A percentile compares a stretch with the other conserved stretches of the same genome.
These are phyloP conservation scores for Hyperoplus lanceolatus DNA, from an alignment of 2,797 vertebrate genomes.

Conservation along the genomic window DNA sequence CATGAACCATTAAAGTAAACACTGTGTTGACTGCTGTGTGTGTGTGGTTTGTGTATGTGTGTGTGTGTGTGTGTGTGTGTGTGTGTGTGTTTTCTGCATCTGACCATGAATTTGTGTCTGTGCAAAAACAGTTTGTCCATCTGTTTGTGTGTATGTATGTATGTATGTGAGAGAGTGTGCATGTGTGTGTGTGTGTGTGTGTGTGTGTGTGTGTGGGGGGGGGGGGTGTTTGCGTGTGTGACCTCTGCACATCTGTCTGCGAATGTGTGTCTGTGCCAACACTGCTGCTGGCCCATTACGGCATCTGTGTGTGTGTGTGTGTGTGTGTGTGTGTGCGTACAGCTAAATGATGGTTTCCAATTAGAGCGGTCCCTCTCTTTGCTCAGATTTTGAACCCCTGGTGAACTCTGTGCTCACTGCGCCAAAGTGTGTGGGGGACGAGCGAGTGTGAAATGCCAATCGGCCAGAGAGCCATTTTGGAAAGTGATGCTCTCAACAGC, in stretches of 20 bases:
- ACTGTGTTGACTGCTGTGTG: conserved; percentile 7
- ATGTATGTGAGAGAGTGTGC: background rate
- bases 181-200: background rate
- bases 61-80: conserved; percentile 14
- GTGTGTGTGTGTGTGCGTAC: background rate
- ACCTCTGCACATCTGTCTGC: background rate
- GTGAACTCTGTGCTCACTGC: conserved; percentile 60
- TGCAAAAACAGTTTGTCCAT: conserved; percentile 11
- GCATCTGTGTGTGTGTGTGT: conserved; percentile 8
- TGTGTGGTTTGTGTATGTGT: conserved; percentile 7
- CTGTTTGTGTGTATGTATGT: conserved; percentile 22
- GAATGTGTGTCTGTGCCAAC: conserved; percentile 12
- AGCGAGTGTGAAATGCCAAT: conserved; percentile 34
- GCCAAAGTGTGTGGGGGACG: conserved; percentile 7
- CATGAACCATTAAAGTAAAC: conserved; percentile 20
- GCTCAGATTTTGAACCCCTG: conserved; percentile 43
- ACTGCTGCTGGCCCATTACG: conserved; percentile 15
- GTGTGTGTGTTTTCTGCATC: conserved; percentile 20
- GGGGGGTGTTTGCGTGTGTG: background rate
- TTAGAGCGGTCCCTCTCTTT: conserved; percentile 48
- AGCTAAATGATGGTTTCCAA: conserved; percentile 65
- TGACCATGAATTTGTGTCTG: conserved; percentile 12
- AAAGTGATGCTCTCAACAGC: conserved; percentile 53
- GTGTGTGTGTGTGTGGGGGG: no score
- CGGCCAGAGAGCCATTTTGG: conserved; percentile 51